Evolutionary conservation across 2,113 vertebrate species (phyloP), one percentile per base, ranked within the genome.

Genomic region (Turnix velox): DNA sequence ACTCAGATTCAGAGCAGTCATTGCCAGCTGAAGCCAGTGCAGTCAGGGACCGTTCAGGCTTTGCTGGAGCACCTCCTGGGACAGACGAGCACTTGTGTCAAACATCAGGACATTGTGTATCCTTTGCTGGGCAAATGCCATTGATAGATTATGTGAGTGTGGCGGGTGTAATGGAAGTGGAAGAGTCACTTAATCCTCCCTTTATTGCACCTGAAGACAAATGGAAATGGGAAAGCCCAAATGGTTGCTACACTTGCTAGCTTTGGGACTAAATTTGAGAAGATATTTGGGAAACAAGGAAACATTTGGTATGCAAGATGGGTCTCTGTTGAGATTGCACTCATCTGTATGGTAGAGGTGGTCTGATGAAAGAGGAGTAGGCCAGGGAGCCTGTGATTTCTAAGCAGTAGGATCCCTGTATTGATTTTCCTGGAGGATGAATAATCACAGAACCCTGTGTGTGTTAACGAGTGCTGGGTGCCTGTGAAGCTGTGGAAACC

Each of bases 31-130:
- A 97, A 98, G 66, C 63, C 94, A 43, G 84, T 8, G 12, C 73
- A 72, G 43, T 75, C 43, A 54, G 91, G 65, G 75, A 86, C 88
- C 9, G 37, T 97, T 63, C 93, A 95, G 89, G 92, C 87, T 23
- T 93, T 97, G 74, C 74, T 98, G 86, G 89, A 97, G 66, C 58
- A 12, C 35, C 94, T 98, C 27, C n/a, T 37, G 15, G n/a, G 63
- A 27, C 82, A 76, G 37, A 88, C 55, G 66, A 75, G 22, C 3
- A 9, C 27, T 6, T 76, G 49, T 68, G 49, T 39, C 4, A 81
- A 39, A 45, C 72, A 66, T 35, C 94, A 94, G 57, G 95, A 97
- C 66, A 84, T 98, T 69, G 69, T 98, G 98, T 98, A 98, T 98
- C 98, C 97, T 98, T 97, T 66, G 72, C 72, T 88, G 59, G 46